Conservation (phyloP, 2,113 vertebrate genomes). For the Hyperoodon ampullatus region DNA sequence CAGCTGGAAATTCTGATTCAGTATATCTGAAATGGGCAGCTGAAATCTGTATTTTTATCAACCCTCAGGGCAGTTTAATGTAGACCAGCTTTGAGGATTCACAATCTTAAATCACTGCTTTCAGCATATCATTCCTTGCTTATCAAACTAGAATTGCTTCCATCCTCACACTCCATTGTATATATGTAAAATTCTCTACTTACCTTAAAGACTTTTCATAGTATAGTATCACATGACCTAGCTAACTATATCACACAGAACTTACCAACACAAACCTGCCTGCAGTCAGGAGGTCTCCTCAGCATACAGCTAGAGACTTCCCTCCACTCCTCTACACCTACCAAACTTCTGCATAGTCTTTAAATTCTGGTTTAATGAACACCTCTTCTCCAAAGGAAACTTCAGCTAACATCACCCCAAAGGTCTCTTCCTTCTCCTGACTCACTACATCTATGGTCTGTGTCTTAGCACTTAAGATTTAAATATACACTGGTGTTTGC, state of each 20-base stretch:
- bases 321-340: not conserved
- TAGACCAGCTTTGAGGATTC: not conserved
- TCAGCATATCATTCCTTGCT: not conserved
- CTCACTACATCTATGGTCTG: not conserved
- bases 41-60: slow-evolving; percentile 36
- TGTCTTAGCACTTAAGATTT: not conserved
- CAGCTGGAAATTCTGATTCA: not conserved
- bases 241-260: not conserved
- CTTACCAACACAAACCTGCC: not conserved
- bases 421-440: not conserved
- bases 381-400: not conserved
- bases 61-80: not conserved
- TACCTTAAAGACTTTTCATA: not conserved
- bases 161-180: not conserved
- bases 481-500: not conserved
- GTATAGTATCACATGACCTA: not conserved
- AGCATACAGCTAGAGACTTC: not conserved
- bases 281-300: not conserved
- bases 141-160: not conserved
- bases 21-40: not conserved
- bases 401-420: not conserved
- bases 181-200: not conserved
- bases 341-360: not conserved
- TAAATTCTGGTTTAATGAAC: not conserved
- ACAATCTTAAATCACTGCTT: not conserved